phyloP scores from a whole-genome alignment of 1,140 invertebrate genomes.

The Popillia japonica region DNA sequence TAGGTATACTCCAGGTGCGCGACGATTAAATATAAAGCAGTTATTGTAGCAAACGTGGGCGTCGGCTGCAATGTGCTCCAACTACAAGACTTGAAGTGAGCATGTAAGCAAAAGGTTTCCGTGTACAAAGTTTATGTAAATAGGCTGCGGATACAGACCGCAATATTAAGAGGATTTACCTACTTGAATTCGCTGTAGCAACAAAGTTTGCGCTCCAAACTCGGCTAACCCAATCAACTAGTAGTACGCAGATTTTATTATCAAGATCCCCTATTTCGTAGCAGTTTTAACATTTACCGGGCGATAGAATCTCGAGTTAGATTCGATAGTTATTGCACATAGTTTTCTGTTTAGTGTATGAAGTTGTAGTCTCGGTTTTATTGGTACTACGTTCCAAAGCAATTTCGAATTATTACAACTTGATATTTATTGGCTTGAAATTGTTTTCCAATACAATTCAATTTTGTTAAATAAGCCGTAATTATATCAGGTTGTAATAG shows the following conservation, averaged over 20 bases:
- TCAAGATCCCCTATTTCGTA: not conserved
- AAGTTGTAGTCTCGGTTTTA: no score
- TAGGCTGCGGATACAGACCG: constrained; percentile 46
- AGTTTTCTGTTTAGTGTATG: not conserved
- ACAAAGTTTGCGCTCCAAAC: constrained; percentile 41
- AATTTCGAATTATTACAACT: no score
- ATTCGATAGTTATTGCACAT: not conserved
- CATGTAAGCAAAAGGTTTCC: not conserved
- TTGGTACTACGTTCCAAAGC: no score
- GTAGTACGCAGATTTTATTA: constrained; percentile 31
- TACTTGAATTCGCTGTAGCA: constrained; percentile 45
- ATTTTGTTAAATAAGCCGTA: no score
- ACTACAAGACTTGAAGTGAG: not conserved
- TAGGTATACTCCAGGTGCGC: not conserved
- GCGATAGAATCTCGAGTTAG: not conserved
- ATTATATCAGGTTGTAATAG: no score
- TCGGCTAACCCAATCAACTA: constrained; percentile 25
- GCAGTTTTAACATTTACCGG: constrained; percentile 15
- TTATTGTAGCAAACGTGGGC: not conserved
- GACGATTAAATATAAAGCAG: constrained; percentile 19
- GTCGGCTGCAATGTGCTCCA: constrained; percentile 9
- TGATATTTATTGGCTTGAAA: no score
- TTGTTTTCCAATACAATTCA: no score
- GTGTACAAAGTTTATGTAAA: constrained; percentile 46
- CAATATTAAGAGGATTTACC: constrained; percentile 50